phyloP scores from a whole-genome alignment of 1,140 invertebrate genomes.

The Eupeodes corollae region DNA sequence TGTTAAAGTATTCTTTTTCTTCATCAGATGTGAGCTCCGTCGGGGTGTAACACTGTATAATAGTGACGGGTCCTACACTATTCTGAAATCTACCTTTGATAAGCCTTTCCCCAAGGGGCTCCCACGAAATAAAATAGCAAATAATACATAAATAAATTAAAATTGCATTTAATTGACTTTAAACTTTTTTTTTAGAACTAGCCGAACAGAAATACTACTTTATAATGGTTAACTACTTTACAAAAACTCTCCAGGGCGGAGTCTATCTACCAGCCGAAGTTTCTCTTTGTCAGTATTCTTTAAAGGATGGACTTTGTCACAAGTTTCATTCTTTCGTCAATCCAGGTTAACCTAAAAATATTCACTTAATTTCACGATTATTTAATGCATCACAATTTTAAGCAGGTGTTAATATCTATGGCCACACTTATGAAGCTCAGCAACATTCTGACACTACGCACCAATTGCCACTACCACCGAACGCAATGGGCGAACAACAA shows the following conservation, averaged over 20 bases:
- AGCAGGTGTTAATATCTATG: conserved; percentile 14
- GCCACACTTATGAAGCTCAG: conserved; percentile 16
- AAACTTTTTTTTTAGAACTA: conserved; percentile 5
- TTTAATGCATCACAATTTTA: no score
- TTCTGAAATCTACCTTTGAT: no score
- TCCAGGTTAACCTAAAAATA: conserved; percentile 14
- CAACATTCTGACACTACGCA: conserved; percentile 17
- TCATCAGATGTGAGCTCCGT: no score
- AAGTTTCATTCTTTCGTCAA: conserved; percentile 21
- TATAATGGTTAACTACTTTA: conserved; percentile 25
- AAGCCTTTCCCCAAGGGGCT: no score
- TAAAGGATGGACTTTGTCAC: conserved; percentile 16
- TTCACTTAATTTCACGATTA: no score
- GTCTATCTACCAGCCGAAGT: conserved; percentile 29
- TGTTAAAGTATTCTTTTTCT: no score
- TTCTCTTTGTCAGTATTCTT: conserved; percentile 18
- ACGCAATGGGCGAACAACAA: conserved; percentile 21
- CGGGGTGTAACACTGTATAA: no score
- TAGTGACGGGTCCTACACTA: no score
- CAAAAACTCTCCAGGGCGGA: conserved; percentile 8
- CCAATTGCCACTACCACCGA: conserved; percentile 22
- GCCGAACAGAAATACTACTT: conserved; percentile 10
- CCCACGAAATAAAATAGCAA: no score
- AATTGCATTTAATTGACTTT: not conserved
- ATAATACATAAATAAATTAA: no score